A percentile compares a stretch with the other conserved stretches of the same genome.
phyloP scores from a whole-genome alignment of 2,113 vertebrate genomes.

The Gracilinanus agilis region DNA sequence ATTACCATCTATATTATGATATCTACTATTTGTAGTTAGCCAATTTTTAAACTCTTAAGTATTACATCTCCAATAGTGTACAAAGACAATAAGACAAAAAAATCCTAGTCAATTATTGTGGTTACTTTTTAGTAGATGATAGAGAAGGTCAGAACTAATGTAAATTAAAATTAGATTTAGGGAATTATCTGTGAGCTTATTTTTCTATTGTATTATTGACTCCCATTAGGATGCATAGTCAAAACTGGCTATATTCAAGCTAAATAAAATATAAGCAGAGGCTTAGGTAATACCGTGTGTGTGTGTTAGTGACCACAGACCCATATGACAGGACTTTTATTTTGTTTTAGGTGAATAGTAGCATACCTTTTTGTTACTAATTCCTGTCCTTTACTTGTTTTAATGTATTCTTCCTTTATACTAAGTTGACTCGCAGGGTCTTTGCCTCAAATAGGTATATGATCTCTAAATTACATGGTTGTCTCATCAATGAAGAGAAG shows the following conservation, averaged over 20 bases:
- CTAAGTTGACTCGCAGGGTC: neutral
- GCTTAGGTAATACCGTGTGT: neutral
- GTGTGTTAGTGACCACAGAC: neutral
- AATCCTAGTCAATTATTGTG: neutral
- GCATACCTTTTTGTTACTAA: neutral
- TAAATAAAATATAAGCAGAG: neutral
- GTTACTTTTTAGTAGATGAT: neutral
- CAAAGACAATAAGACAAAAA: neutral
- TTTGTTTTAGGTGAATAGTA: neutral
- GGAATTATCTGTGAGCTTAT: neutral
- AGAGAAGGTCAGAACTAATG: neutral
- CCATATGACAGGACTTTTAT: neutral
- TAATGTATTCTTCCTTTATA: neutral
- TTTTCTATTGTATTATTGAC: neutral
- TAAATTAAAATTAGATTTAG: neutral
- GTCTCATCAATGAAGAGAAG: neutral
- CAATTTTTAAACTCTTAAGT: neutral
- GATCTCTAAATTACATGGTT: neutral
- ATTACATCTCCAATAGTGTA: neutral
- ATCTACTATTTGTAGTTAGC: neutral
- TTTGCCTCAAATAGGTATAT: neutral
- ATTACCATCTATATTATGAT: neutral
- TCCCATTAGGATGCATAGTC: neutral
- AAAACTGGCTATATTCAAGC: neutral
- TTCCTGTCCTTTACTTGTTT: neutral